These are phyloP conservation scores for Ailuropoda melanoleuca DNA, from an alignment of 2,113 vertebrate genomes.

Conservation along the genomic window DNA sequence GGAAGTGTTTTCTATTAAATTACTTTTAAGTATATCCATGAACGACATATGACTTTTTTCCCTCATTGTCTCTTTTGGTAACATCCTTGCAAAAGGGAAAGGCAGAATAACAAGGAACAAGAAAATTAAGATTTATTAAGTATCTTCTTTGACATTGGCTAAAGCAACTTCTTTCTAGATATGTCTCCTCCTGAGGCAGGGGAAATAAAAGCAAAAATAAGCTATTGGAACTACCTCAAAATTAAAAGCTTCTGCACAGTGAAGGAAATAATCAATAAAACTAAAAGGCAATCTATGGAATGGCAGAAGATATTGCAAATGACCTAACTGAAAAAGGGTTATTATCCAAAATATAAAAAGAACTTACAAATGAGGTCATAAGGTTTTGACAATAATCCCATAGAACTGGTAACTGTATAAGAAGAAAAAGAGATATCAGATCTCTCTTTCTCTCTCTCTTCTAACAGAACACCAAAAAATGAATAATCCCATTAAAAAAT, in stretches of 20 bases:
- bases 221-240: background rate
- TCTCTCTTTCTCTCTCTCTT: too few species aligned
- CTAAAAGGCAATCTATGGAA: background rate
- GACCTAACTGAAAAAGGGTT: background rate
- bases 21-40: background rate
- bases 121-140: background rate
- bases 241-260: background rate
- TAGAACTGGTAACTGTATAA: too few species aligned
- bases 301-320: background rate
- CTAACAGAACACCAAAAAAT: background rate
- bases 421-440: too few species aligned
- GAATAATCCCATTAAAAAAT: background rate
- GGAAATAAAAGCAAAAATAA: background rate
- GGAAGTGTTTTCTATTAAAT: background rate
- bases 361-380: background rate
- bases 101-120: background rate
- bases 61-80: background rate
- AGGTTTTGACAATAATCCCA: too few species aligned
- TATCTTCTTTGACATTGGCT: background rate
- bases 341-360: background rate
- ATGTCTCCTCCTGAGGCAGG: background rate
- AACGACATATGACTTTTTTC: background rate
- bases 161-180: background rate
- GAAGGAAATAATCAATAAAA: background rate
- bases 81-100: background rate